Conservation (phyloP, 2,797 vertebrate genomes). For the Brachyalestes nurse region DNA sequence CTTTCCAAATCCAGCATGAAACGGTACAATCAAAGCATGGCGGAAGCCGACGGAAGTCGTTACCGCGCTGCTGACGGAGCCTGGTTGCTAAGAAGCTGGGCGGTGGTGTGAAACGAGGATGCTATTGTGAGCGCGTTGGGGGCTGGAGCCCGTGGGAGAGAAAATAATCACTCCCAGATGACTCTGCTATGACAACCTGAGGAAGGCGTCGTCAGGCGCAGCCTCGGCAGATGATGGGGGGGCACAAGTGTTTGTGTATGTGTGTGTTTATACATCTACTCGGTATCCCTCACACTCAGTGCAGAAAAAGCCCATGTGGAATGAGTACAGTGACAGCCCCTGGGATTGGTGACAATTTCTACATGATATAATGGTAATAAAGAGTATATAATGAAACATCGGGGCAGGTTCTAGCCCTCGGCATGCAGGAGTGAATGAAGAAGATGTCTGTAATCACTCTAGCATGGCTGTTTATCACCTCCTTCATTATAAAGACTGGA, state of each 20-base stretch:
- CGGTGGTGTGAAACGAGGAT: constrained; percentile 56
- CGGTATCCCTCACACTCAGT: not conserved
- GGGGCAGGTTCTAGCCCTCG: too few relatives aligned
- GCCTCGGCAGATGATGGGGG: constrained; percentile 69
- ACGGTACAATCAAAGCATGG: constrained; percentile 34
- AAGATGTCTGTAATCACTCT: too few relatives aligned
- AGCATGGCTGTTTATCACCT: too few relatives aligned
- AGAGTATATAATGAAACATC: not conserved
- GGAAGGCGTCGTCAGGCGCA: constrained; percentile 67
- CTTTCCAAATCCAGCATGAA: constrained; percentile 64
- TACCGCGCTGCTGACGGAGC: constrained; percentile 19
- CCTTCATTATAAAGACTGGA: too few relatives aligned
- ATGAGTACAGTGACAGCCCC: not conserved
- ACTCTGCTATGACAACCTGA: constrained; percentile 67
- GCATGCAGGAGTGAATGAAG: too few relatives aligned
- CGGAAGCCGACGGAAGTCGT: constrained; percentile 6
- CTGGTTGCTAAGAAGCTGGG: constrained; percentile 45
- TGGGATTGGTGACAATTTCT: not conserved
- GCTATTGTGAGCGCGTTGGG: constrained; percentile 63
- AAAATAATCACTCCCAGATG: constrained; percentile 73
- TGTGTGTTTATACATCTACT: constrained; percentile 53
- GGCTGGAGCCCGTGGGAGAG: constrained; percentile 66
- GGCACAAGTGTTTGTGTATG: constrained; percentile 62
- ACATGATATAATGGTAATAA: constrained; percentile 1
- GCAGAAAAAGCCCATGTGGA: too few relatives aligned